A percentile compares a stretch with the other conserved stretches of the same genome.
phyloP scores from a whole-genome alignment of 2,888 invertebrate species.

The Platycnemis pennipes region DNA sequence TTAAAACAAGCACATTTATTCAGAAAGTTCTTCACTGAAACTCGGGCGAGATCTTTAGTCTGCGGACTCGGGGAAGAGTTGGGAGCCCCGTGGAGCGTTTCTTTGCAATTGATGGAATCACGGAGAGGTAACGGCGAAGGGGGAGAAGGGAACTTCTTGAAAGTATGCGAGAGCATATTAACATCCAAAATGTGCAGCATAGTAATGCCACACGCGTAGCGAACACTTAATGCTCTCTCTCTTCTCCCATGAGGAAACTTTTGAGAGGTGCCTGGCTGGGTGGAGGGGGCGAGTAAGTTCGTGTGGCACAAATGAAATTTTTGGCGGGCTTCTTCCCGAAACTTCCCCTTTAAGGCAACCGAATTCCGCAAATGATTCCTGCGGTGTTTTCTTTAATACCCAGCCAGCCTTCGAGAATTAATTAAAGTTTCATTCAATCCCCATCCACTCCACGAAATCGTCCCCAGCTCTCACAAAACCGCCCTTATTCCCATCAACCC shows the following conservation, averaged over 20 bases:
- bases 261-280: background rate
- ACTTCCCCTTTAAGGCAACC: background rate
- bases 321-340: background rate
- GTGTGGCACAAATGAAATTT: background rate
- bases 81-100: background rate
- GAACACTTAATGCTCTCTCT: background rate
- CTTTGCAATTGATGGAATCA: background rate
- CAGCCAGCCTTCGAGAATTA: constrained; percentile 1
- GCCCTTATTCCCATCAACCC: background rate
- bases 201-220: background rate
- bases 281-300: background rate
- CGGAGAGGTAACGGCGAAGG: background rate
- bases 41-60: background rate
- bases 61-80: background rate
- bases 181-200: constrained; percentile 26
- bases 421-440: constrained; percentile 23
- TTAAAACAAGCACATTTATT: background rate
- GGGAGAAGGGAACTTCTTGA: background rate
- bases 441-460: background rate
- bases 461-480: no score
- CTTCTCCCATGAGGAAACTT: background rate
- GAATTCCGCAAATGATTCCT: constrained; percentile 43
- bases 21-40: background rate
- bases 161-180: constrained; percentile 16
- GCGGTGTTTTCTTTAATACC: constrained; percentile 42